Base-by-base conservation (phyloP, 2,888 invertebrate species). In the Oligia fasciuncula region DNA sequence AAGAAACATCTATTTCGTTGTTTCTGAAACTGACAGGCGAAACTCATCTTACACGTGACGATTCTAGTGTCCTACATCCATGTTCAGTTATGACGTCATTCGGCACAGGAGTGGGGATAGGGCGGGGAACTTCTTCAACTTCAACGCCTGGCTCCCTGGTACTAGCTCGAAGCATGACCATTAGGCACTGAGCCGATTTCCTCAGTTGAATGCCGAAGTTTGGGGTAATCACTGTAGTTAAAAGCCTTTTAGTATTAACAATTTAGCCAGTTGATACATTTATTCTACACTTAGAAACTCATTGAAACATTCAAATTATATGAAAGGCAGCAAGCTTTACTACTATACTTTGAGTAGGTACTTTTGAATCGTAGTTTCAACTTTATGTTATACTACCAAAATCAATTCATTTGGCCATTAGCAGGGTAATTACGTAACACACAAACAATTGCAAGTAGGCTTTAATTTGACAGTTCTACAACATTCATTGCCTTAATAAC, bases 41-140 rank as follows among this genome's bases (percentile, higher is more conserved):
- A 57, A 23, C 19, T 17, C 40, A 2, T 60, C 13, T 54, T 6
- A 29, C 40, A 71, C 40, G 8, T 49, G 62, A 43, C 78, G 4
- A 69, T 76, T 87, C 85, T 23, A 83, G 87, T 66, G 14, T 70
- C 40, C 29, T 83, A 66, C 2, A 67, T 77, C 85, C 23, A 43
- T 17, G 87, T 69, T 73, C 51, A 49, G 67, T 49, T 46, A 57
- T 89, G 89, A 89, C 88, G 88, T 87, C 76, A 89, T 83, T 82
- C 57, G 35, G 57, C 60, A 78, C 65, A 73, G 81, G 79, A 70
- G 78, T 63, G 60, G 71, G 62, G 70, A 49, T 51, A 72, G 80
- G 77, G 83, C 40, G 77, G 79, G 23, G 73, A 73, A 71, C 65
- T 73, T 77, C 73, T 78, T 51, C 43, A 80, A 80, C 69, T 77